phyloP scores from a whole-genome alignment of 1,140 invertebrate genomes.

The Protaetia brevitarsis region DNA sequence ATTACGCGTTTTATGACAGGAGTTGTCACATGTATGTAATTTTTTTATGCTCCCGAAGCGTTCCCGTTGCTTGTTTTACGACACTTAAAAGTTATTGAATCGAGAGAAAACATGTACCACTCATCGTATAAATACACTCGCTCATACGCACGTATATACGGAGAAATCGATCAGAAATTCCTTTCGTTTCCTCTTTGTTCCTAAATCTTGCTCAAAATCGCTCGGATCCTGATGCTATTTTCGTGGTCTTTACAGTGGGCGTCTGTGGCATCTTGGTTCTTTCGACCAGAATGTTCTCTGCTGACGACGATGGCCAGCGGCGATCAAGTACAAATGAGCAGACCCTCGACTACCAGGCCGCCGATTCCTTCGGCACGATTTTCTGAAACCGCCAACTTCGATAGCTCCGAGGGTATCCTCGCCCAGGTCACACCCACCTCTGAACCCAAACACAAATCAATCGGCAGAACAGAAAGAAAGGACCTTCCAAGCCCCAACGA shows the following conservation, averaged over 20 bases:
- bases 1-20: background rate
- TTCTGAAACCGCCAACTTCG: conserved; percentile 9
- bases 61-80: too few species aligned
- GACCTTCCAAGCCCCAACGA: conserved; percentile 46
- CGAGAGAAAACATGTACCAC: too few species aligned
- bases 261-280: conserved; percentile 53
- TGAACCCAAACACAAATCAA: conserved; percentile 17
- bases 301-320: conserved; percentile 37
- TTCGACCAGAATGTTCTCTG: conserved; percentile 46
- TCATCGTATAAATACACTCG: too few species aligned
- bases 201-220: too few species aligned
- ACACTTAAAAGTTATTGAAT: too few species aligned
- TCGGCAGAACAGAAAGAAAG: conserved; percentile 30
- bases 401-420: conserved; percentile 30
- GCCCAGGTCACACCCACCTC: conserved; percentile 27
- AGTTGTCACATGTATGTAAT: background rate
- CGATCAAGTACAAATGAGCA: conserved; percentile 23
- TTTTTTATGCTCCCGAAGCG: background rate
- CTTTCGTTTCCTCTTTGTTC: too few species aligned
- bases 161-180: too few species aligned
- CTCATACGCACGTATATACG: too few species aligned
- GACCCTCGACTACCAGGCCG: conserved; percentile 29
- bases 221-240: too few species aligned
- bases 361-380: conserved; percentile 25
- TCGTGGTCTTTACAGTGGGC: conserved; percentile 55